Evolutionary conservation across 2,113 vertebrate genomes (phyloP).

Genomic region (Mobula birostris): DNA sequence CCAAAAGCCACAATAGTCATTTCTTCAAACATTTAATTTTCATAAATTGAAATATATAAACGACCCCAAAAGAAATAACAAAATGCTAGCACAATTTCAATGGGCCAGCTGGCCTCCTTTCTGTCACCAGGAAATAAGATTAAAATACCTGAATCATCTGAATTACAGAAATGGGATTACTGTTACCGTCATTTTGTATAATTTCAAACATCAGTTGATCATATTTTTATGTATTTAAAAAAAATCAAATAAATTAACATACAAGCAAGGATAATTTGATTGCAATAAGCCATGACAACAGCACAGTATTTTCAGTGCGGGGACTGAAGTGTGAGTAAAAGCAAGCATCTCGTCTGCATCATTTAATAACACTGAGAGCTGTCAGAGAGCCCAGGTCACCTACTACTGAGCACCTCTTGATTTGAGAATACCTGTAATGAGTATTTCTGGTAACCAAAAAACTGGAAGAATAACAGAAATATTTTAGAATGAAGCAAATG

Average conservation of each 20-base stretch:
- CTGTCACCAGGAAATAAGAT: too few relatives aligned
- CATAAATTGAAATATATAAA: background rate
- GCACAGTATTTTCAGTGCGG: background rate
- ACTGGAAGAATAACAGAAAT: background rate
- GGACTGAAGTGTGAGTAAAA: background rate
- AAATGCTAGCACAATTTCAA: background rate
- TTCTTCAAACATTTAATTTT: background rate
- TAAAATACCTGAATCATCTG: background rate
- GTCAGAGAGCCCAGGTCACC: background rate
- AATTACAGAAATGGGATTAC: background rate
- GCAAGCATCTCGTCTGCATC: background rate
- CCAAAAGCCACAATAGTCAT: background rate
- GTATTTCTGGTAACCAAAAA: background rate
- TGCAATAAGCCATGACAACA: background rate
- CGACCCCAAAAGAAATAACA: background rate
- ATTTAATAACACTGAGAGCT: background rate
- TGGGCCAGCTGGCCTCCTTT: too few relatives aligned
- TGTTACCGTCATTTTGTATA: background rate
- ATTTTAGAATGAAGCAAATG: too few relatives aligned
- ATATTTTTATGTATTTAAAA: background rate
- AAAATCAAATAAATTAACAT: background rate
- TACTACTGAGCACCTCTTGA: background rate
- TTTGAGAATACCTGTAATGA: background rate
- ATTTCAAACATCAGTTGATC: background rate
- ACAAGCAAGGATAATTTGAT: too few relatives aligned